These are phyloP conservation scores for Hydropotes inermis DNA, from an alignment of 2,113 vertebrate species.

Conservation along the genomic window DNA sequence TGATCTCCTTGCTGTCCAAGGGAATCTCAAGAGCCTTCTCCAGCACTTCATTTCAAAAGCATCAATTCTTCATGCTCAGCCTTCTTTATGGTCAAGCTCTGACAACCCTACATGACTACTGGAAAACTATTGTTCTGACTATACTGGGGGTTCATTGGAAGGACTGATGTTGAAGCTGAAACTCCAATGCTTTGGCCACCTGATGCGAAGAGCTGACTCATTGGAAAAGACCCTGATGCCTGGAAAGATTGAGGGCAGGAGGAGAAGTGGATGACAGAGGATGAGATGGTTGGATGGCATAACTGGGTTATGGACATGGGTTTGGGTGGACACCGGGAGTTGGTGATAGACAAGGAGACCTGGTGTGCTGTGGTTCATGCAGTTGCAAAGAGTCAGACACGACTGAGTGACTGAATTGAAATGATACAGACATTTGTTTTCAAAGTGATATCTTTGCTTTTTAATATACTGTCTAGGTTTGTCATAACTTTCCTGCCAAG, in stretches of 20 bases:
- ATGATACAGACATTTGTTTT: neutral
- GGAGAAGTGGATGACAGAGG: neutral
- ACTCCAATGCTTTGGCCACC: neutral
- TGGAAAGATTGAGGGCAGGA: neutral
- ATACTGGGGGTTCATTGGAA: neutral
- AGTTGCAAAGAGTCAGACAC: accelerated
- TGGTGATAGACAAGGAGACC: neutral
- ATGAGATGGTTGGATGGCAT: neutral
- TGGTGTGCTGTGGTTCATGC: neutral
- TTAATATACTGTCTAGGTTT: neutral
- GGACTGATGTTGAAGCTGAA: neutral
- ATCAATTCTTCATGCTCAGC: neutral
- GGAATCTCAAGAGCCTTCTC: neutral
- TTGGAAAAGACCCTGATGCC: neutral
- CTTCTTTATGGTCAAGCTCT: neutral
- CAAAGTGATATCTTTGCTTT: neutral
- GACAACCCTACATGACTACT: neutral
- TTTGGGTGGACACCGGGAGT: neutral
- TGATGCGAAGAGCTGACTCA: neutral
- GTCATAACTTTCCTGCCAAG: neutral
- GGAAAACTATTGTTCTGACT: neutral
- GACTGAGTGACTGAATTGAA: neutral
- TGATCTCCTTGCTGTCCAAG: neutral
- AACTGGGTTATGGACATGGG: neutral
- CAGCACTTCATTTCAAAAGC: neutral